Evolutionary conservation across 2,888 invertebrate genomes (phyloP).

Genomic region (Ganaspis brasiliensis): DNA sequence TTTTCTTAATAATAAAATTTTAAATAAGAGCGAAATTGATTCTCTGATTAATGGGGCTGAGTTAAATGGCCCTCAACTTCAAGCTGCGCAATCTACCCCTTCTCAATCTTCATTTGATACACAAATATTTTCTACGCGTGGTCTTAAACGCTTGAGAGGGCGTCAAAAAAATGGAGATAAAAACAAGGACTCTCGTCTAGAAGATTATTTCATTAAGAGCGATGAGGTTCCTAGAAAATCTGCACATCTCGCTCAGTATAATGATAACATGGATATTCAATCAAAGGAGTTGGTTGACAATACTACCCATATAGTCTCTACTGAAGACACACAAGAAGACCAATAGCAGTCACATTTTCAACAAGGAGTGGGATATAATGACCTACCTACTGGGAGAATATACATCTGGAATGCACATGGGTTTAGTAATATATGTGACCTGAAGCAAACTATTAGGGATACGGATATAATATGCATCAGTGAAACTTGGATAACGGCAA

Average conservation of each 20-base stretch:
- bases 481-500: neutral
- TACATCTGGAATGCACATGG: neutral
- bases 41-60: neutral
- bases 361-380: neutral
- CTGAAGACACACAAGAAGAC: neutral
- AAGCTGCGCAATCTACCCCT: neutral
- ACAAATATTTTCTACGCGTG: neutral
- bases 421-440: neutral
- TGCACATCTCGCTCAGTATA: neutral
- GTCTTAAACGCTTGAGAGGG: neutral
- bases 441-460: neutral
- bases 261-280: neutral
- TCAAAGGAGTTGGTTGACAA: neutral
- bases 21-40: neutral
- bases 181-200: neutral
- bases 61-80: neutral
- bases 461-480: neutral
- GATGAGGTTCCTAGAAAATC: conserved; percentile 2
- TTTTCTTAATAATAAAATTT: neutral
- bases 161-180: neutral
- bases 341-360: neutral
- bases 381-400: neutral
- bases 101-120: neutral
- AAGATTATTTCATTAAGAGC: neutral
- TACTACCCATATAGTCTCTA: neutral